phyloP scores from a whole-genome alignment of 2,888 invertebrate genomes.

The Vannuccia rotundouncinata region DNA sequence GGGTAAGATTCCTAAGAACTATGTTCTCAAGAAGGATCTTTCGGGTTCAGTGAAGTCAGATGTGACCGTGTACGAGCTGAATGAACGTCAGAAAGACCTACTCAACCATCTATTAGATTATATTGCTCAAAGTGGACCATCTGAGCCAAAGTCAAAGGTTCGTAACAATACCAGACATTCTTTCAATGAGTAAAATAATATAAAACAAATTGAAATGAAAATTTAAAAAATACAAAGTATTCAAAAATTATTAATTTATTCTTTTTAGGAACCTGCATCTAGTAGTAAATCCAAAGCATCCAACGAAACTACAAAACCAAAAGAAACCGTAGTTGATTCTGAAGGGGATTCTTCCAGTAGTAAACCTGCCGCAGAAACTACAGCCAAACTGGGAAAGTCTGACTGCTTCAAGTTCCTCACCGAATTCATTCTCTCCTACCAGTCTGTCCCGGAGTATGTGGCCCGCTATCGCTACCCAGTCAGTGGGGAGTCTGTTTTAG shows the following conservation, averaged over 20 bases:
- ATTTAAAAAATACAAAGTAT: background rate
- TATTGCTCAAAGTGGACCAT: background rate
- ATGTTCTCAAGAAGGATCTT: background rate
- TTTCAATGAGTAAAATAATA: no score
- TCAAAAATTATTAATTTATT: background rate
- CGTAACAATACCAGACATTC: no score
- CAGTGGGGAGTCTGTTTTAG: background rate
- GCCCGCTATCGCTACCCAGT: slow-evolving; percentile 14
- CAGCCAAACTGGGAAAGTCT: background rate
- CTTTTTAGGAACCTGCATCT: background rate
- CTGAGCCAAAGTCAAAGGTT: background rate
- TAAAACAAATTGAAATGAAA: background rate
- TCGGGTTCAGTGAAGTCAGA: background rate
- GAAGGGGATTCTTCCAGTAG: background rate
- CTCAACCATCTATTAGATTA: slow-evolving; percentile 2
- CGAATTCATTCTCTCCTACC: slow-evolving; percentile 5
- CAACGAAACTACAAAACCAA: background rate
- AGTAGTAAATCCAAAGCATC: background rate
- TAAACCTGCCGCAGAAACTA: background rate
- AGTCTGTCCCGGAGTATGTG: background rate
- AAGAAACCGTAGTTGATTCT: background rate
- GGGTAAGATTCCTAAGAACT: background rate
- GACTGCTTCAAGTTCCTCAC: slow-evolving; percentile 23
- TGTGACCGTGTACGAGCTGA: background rate
- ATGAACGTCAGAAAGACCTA: slow-evolving; percentile 2